phyloP scores from a whole-genome alignment of 2,797 vertebrate species.

The Orientallactaga sibirica region DNA sequence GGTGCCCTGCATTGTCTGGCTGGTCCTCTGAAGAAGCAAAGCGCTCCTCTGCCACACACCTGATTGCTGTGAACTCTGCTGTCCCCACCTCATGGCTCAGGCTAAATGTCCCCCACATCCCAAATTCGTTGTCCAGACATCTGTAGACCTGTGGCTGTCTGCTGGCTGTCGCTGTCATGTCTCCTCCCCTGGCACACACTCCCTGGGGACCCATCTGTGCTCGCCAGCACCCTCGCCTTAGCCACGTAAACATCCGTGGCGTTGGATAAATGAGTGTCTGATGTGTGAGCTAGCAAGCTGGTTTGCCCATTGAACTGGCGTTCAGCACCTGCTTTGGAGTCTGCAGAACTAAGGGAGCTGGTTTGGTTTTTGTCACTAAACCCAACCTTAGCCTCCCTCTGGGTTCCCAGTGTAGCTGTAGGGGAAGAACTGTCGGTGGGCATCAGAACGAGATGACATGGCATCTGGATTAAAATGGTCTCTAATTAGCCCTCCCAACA shows the following conservation, averaged over 20 bases:
- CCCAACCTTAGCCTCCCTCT: not conserved
- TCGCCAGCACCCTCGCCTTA: not conserved
- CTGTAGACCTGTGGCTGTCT: not conserved
- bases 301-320: not conserved
- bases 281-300: rapidly evolving
- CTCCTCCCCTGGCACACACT: not conserved
- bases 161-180: rapidly evolving
- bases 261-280: not conserved
- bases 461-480: conserved; percentile 5
- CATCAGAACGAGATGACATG: not conserved
- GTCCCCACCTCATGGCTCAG: not conserved
- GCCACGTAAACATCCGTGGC: not conserved
- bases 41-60: not conserved
- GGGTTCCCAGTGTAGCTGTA: rapidly evolving
- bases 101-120: not conserved
- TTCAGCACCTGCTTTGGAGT: not conserved
- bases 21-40: not conserved
- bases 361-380: not conserved
- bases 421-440: not conserved
- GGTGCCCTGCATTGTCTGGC: not conserved
- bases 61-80: not conserved
- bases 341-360: not conserved
- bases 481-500: not conserved
- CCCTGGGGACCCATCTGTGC: not conserved
- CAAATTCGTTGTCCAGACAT: too few species aligned